Base-by-base conservation (phyloP, 2,113 vertebrate genomes). In the Callospermophilus lateralis region DNA sequence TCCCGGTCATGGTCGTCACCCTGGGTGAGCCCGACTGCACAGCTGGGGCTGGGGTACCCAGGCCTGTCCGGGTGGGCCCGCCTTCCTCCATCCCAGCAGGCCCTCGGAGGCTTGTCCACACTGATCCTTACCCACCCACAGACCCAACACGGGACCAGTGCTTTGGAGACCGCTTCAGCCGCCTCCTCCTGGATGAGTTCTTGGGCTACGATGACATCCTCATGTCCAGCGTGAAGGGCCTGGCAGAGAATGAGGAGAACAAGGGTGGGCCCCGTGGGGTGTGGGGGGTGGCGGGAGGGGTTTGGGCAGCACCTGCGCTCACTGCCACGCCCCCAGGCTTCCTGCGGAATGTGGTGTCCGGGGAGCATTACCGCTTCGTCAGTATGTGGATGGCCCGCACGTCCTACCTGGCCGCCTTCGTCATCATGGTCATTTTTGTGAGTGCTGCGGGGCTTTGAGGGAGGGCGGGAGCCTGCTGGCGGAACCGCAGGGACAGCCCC, bases 361-460 rank as follows among this genome's bases (percentile, higher is more conserved):
- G 99, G 6, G 99, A 99, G 98, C 99, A 99, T 97, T 99, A 99
- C 84, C 99, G 99, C 73, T 99, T 99, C 9, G 99, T 99, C 95
- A 99, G 99, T 98, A 99, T 99, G 99, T 99, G 99, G 99, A 99
- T 99, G 99, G 99, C 99, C 0, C 98, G 99, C 73, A 99, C 99
- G 0, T 99, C 99, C 0, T 99, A 99, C 90, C 98, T 99, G 97
- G 99, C 99, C 0, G 99, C 99, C 77, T 99, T 99, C 0, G 99
- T 99, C 98, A 99, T 99, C 99, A 99, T 99, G 99, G 99, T 99
- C 97, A 99, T 99, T 81, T 99, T 99, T 0, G 99, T 99, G 98
- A 99, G 99, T 99, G 10, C 2, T 0, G 11, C 0, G 0, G 8
- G 6, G 61, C 42, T 3, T 1, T 0, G 30, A 48, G 37, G 16